Percentiles rank a stretch among this genome's conserved stretches.
Conservation (phyloP, 1,140 invertebrate species). For the Orussus abietinus region DNA sequence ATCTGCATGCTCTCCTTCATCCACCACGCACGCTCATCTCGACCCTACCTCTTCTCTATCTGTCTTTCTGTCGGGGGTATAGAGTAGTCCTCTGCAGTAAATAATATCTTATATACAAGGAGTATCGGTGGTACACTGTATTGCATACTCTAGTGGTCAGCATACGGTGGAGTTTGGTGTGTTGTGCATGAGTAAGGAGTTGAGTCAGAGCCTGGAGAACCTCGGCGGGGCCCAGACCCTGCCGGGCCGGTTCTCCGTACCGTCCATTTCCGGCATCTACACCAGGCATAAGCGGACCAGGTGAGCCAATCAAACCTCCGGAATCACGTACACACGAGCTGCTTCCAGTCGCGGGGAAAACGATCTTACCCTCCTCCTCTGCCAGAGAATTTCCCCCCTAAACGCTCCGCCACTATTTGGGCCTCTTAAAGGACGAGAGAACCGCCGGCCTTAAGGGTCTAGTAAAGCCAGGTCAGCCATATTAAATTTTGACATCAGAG, state of each 20-base stretch:
- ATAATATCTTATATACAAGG: conserved; percentile 40
- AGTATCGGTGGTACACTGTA: conserved; percentile 53
- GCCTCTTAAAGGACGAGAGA: too few relatives aligned
- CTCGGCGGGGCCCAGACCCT: conserved; percentile 57
- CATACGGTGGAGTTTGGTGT: conserved; percentile 57
- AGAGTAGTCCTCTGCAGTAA: conserved; percentile 39
- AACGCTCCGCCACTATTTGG: too few relatives aligned
- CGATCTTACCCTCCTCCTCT: too few relatives aligned
- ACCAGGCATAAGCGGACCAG: conserved; percentile 59
- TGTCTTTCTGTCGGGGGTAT: conserved; percentile 17
- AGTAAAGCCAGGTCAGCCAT: too few relatives aligned
- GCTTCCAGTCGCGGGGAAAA: too few relatives aligned
- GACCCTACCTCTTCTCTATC: neutral
- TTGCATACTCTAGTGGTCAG: conserved; percentile 56
- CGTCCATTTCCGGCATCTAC: conserved; percentile 57
- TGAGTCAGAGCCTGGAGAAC: conserved; percentile 58
- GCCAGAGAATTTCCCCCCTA: too few relatives aligned
- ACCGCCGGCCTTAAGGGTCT: too few relatives aligned
- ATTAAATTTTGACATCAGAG: too few relatives aligned
- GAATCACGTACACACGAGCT: too few relatives aligned
- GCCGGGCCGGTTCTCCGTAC: conserved; percentile 53
- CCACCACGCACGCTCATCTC: too few relatives aligned
- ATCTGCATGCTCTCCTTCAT: too few relatives aligned
- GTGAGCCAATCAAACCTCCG: conserved; percentile 47
- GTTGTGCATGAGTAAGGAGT: conserved; percentile 56